phyloP scores from a whole-genome alignment of 1,140 invertebrate species.

The Limonius californicus region DNA sequence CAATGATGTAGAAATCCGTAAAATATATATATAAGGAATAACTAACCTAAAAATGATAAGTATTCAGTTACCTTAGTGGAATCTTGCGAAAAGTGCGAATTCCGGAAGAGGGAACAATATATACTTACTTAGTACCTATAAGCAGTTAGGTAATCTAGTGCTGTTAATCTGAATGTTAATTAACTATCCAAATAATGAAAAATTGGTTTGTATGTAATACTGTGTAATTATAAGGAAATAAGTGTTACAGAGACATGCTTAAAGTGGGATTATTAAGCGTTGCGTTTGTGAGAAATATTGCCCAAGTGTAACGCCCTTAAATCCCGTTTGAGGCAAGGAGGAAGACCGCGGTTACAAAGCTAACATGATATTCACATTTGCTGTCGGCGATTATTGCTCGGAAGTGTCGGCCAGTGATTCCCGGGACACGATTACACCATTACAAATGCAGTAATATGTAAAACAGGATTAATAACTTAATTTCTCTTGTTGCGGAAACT shows the following conservation, averaged over 20 bases:
- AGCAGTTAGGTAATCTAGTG: too few relatives aligned
- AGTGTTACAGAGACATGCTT: background rate
- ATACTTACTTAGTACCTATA: too few relatives aligned
- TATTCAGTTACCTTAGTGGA: too few relatives aligned
- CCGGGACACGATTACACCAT: conserved; percentile 27
- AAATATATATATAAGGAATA: too few relatives aligned
- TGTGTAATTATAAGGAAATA: background rate
- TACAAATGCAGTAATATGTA: conserved; percentile 25
- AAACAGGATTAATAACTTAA: conserved; percentile 34
- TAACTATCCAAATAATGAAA: too few relatives aligned
- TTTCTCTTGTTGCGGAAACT: conserved; percentile 22
- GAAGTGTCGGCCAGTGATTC: conserved; percentile 22
- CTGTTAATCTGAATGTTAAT: too few relatives aligned
- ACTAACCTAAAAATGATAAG: too few relatives aligned
- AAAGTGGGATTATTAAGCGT: background rate
- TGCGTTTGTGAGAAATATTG: background rate
- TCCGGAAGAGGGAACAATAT: too few relatives aligned
- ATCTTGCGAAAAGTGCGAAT: too few relatives aligned
- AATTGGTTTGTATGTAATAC: too few relatives aligned
- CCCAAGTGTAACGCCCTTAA: background rate
- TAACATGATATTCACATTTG: conserved; percentile 28
- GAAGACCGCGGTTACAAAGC: conserved; percentile 12
- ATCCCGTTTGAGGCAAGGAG: background rate
- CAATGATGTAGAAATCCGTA: too few relatives aligned
- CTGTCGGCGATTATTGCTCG: conserved; percentile 26